A percentile compares a stretch with the other conserved stretches of the same genome.
Conservation (phyloP, 2,888 invertebrate genomes). For the Phortica okadai region DNA sequence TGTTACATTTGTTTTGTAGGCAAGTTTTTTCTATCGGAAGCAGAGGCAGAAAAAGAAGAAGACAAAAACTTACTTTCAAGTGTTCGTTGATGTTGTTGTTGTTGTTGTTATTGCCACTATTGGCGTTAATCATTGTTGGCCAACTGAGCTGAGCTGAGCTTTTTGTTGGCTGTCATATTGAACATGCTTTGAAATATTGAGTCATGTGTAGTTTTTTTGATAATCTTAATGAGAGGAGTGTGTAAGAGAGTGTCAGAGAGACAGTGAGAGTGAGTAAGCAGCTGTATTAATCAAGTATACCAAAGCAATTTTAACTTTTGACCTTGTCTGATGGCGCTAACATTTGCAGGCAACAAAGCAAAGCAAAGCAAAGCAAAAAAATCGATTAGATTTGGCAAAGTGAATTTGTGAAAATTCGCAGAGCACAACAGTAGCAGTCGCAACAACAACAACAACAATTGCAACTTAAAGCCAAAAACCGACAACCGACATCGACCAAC, state of each 20-base stretch:
- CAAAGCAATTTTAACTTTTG: neutral
- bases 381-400: conserved; percentile 40
- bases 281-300: neutral
- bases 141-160: conserved; percentile 69
- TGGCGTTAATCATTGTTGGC: conserved; percentile 2
- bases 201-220: conserved; percentile 56
- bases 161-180: conserved; percentile 75
- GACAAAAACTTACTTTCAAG: conserved; percentile 42
- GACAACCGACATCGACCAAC: conserved; percentile 43
- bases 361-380: neutral
- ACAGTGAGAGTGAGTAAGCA: neutral
- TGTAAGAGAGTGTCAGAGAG: neutral
- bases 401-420: conserved; percentile 22
- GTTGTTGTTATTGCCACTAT: conserved; percentile 35
- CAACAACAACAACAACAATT: conserved; percentile 43
- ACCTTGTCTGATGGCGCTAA: neutral
- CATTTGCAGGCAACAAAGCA: neutral
- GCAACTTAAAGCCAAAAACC: conserved; percentile 13
- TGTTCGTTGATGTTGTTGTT: conserved; percentile 38
- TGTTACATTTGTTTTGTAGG: conserved; percentile 59
- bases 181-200: conserved; percentile 73
- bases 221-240: neutral
- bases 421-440: conserved; percentile 53
- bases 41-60: neutral
- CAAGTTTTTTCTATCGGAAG: conserved; percentile 52